phyloP scores from a whole-genome alignment of 2,888 invertebrate species.

The Mayetiola destructor region DNA sequence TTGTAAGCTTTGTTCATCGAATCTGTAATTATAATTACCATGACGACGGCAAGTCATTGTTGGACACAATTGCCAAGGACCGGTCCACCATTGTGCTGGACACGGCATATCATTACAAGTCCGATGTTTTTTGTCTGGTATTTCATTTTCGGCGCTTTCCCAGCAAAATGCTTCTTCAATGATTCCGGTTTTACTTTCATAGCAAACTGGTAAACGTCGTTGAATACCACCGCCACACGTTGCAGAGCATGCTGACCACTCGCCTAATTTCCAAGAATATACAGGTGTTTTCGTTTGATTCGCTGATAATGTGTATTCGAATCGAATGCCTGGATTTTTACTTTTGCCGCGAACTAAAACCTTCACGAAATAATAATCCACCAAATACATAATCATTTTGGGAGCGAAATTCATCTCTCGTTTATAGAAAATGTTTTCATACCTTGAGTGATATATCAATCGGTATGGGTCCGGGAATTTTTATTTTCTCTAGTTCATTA shows the following conservation, averaged over 20 bases:
- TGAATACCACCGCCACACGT: slow-evolving; percentile 65
- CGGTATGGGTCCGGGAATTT: slow-evolving; percentile 65
- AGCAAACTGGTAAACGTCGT: slow-evolving; percentile 39
- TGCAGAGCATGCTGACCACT: slow-evolving; percentile 67
- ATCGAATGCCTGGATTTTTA: slow-evolving; percentile 66
- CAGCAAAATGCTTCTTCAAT: slow-evolving; percentile 47
- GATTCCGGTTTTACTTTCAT: slow-evolving; percentile 32
- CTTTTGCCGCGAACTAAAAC: slow-evolving; percentile 57
- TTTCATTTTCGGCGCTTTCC: slow-evolving; percentile 39
- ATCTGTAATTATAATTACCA: slow-evolving; percentile 26
- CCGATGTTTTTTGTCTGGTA: slow-evolving; percentile 45
- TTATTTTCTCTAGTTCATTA: slow-evolving; percentile 63
- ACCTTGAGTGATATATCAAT: slow-evolving; percentile 72
- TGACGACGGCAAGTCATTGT: slow-evolving; percentile 44
- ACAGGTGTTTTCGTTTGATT: slow-evolving; percentile 45
- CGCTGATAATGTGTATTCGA: slow-evolving; percentile 54
- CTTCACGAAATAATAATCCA: slow-evolving; percentile 29
- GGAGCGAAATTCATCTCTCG: not conserved
- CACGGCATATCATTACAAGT: slow-evolving; percentile 51
- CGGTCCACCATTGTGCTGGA: slow-evolving; percentile 73
- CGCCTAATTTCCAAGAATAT: slow-evolving; percentile 60
- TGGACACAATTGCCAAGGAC: slow-evolving; percentile 73
- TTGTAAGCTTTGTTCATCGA: slow-evolving; percentile 15
- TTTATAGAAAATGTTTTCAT: slow-evolving; percentile 30
- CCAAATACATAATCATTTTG: not conserved